Percentiles rank a stretch among this genome's conserved stretches.
Conservation (phyloP, 2,888 invertebrate genomes). For the Calliphora vomitoria region DNA sequence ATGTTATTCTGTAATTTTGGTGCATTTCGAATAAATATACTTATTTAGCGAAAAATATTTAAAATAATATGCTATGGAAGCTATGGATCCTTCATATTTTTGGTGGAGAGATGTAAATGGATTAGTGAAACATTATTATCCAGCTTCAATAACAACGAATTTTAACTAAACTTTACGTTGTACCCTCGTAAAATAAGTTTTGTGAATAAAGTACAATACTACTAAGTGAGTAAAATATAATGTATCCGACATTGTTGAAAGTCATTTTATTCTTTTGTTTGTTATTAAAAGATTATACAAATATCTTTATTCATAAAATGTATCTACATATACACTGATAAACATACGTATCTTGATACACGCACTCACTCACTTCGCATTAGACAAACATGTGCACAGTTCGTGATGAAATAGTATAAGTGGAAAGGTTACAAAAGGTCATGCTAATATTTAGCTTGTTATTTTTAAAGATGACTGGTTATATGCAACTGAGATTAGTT, state of each 20-base stretch:
- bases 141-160: too few species aligned
- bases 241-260: slow-evolving; percentile 69
- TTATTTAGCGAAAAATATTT: too few species aligned
- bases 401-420: slow-evolving; percentile 9
- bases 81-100: too few species aligned
- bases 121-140: too few species aligned
- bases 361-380: background rate
- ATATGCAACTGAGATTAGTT: slow-evolving; percentile 8
- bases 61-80: too few species aligned
- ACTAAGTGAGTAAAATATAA: slow-evolving; percentile 20
- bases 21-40: too few species aligned
- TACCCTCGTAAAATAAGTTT: background rate
- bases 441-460: background rate
- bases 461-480: slow-evolving; percentile 34
- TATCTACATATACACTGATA: background rate
- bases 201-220: slow-evolving; percentile 24
- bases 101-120: too few species aligned
- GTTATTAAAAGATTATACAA: slow-evolving; percentile 64
- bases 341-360: background rate
- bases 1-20: too few species aligned
- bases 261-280: slow-evolving; percentile 70
- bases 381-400: slow-evolving; percentile 31
- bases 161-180: background rate
- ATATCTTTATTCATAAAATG: slow-evolving; percentile 56
- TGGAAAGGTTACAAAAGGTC: slow-evolving; percentile 56